phyloP scores from a whole-genome alignment of 1,140 invertebrate genomes.

The Saccostrea glomerata region DNA sequence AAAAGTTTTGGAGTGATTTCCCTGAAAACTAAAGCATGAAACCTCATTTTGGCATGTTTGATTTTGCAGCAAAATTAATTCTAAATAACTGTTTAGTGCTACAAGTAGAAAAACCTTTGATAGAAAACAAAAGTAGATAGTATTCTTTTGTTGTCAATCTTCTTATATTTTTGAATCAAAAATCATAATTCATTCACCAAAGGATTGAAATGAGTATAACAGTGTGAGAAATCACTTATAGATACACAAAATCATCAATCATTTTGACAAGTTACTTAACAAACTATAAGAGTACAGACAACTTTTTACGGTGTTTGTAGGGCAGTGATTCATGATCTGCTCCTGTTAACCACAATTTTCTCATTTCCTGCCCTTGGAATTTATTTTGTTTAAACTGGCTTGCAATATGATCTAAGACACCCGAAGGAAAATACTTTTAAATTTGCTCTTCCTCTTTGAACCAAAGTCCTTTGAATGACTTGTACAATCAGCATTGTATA shows the following conservation, averaged over 20 bases:
- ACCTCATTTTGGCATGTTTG: background rate
- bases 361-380: background rate
- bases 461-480: background rate
- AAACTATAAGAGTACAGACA: background rate
- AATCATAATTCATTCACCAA: background rate
- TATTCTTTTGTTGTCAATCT: conserved; percentile 3
- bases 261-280: background rate
- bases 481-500: conserved; percentile 20
- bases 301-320: background rate
- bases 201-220: background rate
- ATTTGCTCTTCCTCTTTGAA: conserved; percentile 1
- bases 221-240: background rate
- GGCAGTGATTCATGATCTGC: conserved; percentile 3
- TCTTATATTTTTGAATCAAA: background rate
- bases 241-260: background rate
- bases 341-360: background rate
- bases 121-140: background rate
- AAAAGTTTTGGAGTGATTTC: background rate
- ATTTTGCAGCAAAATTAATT: background rate
- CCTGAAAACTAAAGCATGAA: background rate
- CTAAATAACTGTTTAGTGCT: background rate
- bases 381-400: background rate
- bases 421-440: background rate
- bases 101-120: background rate
- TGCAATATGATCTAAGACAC: conserved; percentile 18